These are phyloP conservation scores for Ctenomys sociabilis DNA, from an alignment of 2,113 vertebrate species.

Conservation along the genomic window DNA sequence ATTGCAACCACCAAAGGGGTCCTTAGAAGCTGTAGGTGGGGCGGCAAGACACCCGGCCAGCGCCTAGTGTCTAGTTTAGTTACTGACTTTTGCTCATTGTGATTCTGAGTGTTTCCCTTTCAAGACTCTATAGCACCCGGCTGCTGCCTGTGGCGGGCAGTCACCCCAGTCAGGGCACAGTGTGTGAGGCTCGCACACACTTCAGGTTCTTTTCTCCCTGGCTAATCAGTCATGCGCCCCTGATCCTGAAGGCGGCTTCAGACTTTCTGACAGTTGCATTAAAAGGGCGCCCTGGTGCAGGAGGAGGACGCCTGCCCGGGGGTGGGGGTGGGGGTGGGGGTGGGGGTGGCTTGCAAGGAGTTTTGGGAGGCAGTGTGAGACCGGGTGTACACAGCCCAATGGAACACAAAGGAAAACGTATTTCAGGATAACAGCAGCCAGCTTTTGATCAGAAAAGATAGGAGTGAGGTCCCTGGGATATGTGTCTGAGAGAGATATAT, in stretches of 20 bases:
- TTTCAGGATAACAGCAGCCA: not conserved
- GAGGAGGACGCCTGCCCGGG: not conserved
- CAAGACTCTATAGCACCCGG: not conserved
- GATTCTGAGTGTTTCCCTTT: not conserved
- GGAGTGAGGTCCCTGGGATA: not conserved
- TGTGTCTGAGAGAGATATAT: not conserved
- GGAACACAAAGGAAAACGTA: not conserved
- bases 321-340: no score
- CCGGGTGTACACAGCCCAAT: no score
- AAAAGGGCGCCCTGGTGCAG: not conserved
- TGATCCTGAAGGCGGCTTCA: not conserved
- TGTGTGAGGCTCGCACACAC: not conserved
- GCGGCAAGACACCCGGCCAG: not conserved
- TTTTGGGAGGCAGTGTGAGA: not conserved
- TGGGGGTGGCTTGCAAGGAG: no score
- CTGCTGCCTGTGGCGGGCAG: no score
- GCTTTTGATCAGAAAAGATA: not conserved
- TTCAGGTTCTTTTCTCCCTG: not conserved
- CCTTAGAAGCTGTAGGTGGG: not conserved
- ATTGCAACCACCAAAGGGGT: not conserved
- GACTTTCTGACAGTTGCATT: not conserved
- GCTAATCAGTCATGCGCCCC: not conserved
- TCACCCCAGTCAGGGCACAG: not conserved
- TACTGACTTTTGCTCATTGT: not conserved
- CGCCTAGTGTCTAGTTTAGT: not conserved